A percentile compares a stretch with the other conserved stretches of the same genome.
phyloP scores from a whole-genome alignment of 2,888 invertebrate genomes.

The Brenthis hecate region DNA sequence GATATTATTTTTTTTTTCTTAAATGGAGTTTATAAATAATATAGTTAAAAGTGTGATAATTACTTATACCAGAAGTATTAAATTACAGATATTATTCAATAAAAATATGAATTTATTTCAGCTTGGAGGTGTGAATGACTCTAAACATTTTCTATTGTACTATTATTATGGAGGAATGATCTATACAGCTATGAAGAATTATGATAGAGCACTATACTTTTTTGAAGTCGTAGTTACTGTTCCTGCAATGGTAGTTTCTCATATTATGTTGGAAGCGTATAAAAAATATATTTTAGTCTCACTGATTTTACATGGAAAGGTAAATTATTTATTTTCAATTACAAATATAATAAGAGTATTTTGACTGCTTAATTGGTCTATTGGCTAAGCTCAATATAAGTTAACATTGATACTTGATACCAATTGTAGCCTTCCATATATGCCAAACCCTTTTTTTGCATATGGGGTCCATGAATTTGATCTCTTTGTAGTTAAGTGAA shows the following conservation, averaged over 20 bases:
- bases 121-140: slow-evolving; percentile 90
- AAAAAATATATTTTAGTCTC: slow-evolving; percentile 98
- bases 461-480: no score
- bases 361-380: no score
- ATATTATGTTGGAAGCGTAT: slow-evolving; percentile 98
- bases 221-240: slow-evolving; percentile 98
- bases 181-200: slow-evolving; percentile 95
- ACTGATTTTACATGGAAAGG: slow-evolving; percentile 95
- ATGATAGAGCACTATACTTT: slow-evolving; percentile 95
- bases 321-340: slow-evolving; percentile 51
- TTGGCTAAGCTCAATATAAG: no score
- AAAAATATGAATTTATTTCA: slow-evolving; percentile 50
- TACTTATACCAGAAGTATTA: no score
- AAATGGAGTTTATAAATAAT: no score
- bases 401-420: no score
- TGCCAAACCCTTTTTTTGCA: no score
- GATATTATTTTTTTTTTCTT: no score
- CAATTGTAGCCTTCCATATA: no score
- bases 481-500: no score
- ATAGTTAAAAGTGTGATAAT: no score
- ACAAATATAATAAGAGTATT: no score
- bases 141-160: slow-evolving; percentile 95
- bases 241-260: slow-evolving; percentile 96
- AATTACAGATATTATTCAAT: not conserved
- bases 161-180: slow-evolving; percentile 99